phyloP scores from a whole-genome alignment of 2,888 invertebrate genomes.

The Glyphotaelius pellucidus region DNA sequence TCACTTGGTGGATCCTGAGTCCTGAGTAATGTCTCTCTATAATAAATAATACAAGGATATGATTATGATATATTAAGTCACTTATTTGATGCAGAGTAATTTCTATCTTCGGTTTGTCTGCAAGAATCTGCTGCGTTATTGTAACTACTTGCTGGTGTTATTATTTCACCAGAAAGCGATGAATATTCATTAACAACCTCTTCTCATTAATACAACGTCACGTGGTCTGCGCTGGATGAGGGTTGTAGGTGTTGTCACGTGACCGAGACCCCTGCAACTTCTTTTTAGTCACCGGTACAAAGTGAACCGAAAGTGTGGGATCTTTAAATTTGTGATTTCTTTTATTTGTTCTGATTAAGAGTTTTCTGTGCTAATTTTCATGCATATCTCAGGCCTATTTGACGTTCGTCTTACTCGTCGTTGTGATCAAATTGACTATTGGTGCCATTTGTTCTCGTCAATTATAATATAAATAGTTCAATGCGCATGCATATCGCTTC shows the following conservation, averaged over 20 bases:
- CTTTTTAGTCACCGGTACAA: not conserved
- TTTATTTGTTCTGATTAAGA: not conserved
- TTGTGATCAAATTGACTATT: not conserved
- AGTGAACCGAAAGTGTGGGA: not conserved
- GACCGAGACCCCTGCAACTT: not conserved
- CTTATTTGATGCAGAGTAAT: no score
- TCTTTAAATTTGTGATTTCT: not conserved
- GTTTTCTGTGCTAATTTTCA: not conserved
- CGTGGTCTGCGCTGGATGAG: not conserved
- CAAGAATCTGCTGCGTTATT: not conserved
- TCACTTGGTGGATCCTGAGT: no score
- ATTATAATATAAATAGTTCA: no score
- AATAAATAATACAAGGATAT: no score
- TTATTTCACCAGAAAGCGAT: not conserved
- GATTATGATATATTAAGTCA: no score
- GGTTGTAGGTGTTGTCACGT: not conserved
- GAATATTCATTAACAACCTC: constrained; percentile 31
- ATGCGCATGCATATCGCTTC: no score
- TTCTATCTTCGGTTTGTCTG: not conserved
- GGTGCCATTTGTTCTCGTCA: no score
- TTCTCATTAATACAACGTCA: constrained; percentile 11
- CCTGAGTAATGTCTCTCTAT: no score
- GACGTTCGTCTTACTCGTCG: not conserved
- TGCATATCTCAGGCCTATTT: not conserved
- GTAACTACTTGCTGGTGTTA: not conserved